Conservation (phyloP, 2,888 invertebrate genomes). For the Alloplasta piceator region DNA sequence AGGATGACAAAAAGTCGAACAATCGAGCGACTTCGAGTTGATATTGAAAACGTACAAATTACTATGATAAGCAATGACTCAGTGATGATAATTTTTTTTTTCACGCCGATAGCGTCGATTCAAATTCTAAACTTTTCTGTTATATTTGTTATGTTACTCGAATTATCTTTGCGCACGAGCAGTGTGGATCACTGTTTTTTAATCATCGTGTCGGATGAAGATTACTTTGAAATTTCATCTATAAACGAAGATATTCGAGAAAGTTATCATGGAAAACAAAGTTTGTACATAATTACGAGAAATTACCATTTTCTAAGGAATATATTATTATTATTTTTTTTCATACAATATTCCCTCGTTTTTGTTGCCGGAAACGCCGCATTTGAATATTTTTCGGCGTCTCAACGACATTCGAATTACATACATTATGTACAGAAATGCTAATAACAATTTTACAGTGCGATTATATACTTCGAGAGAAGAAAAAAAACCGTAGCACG, state of each 20-base stretch:
- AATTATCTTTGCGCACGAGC: neutral
- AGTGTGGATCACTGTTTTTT: conserved; percentile 54
- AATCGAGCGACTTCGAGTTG: neutral
- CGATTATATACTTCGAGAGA: conserved; percentile 18
- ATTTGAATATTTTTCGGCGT: neutral
- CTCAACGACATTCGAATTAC: neutral
- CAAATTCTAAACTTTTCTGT: neutral
- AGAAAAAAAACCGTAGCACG: conserved; percentile 6
- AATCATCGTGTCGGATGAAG: neutral
- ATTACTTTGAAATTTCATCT: too few relatives aligned
- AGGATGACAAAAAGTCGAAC: neutral
- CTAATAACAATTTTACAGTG: conserved; percentile 51
- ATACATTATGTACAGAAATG: conserved; percentile 64
- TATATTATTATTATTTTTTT: conserved; percentile 46
- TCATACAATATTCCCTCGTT: conserved; percentile 6
- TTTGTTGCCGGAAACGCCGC: neutral
- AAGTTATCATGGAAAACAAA: conserved; percentile 28
- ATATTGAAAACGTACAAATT: conserved; percentile 35
- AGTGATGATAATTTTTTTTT: conserved; percentile 22
- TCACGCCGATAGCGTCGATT: conserved; percentile 10
- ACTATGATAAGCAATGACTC: conserved; percentile 38
- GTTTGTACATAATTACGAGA: conserved; percentile 24
- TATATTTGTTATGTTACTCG: conserved; percentile 20
- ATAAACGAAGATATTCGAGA: conserved; percentile 13
- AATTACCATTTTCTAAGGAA: conserved; percentile 45